Conservation (phyloP, 2,797 vertebrate genomes). For the Pseudomugil gertrudae region DNA sequence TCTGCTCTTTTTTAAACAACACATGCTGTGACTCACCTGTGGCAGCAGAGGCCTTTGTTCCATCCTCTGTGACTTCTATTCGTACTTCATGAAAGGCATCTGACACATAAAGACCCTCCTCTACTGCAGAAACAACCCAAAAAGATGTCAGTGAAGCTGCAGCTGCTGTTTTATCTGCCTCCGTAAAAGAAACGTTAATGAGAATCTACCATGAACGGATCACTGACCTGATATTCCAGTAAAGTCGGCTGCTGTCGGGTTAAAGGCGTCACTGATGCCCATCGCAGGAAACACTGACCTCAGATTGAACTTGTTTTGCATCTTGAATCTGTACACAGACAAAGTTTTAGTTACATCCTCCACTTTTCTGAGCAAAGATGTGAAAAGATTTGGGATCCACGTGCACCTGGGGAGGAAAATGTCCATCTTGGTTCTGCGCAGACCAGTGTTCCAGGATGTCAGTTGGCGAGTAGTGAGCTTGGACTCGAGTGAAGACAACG, state of each 20-base stretch:
- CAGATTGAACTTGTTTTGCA: constrained; percentile 89
- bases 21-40: constrained; percentile 79
- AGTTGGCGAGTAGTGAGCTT: constrained; percentile 83
- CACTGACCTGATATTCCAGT: constrained; percentile 88
- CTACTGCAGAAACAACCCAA: constrained; percentile 70
- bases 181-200: too few species aligned
- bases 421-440: constrained; percentile 88
- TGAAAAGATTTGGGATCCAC: not conserved
- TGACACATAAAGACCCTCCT: constrained; percentile 87
- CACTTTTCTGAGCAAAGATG: not conserved
- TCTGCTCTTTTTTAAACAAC: not conserved
- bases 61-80: constrained; percentile 89
- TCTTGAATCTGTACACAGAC: constrained; percentile 83
- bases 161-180: too few species aligned
- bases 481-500: constrained; percentile 82
- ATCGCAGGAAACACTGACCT: constrained; percentile 85
- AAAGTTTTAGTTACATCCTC: not conserved
- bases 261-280: constrained; percentile 89
- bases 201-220: not conserved
- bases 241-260: constrained; percentile 87
- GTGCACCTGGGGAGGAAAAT: constrained; percentile 89
- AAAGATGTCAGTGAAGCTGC: not conserved
- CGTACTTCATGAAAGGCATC: constrained; percentile 89
- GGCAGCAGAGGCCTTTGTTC: constrained; percentile 86
- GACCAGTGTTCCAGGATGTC: constrained; percentile 81